Base-by-base conservation (phyloP, 2,888 invertebrate species). In the Caenorhabditis japonica region DNA sequence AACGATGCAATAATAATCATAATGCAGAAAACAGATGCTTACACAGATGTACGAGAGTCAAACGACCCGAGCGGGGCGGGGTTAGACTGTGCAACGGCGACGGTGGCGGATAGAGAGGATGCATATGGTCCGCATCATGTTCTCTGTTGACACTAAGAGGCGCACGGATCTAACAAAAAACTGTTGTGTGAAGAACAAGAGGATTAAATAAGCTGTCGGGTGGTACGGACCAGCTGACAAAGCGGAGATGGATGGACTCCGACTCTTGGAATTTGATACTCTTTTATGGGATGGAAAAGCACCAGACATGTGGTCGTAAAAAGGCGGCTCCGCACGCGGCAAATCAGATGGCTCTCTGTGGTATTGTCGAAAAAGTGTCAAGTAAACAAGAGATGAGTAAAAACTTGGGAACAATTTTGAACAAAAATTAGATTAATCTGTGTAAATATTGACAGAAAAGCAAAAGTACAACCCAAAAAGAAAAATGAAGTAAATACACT, bases 21-120 rank as follows among this genome's bases (percentile, higher is more conserved):
- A 56, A 70, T 70, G 61, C 51, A 58, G 52, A 27, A 58, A 62
- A 62, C 71, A 71, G 71, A 71, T 71, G 71, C 71, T 71, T 44
- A 71, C 62, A 71, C 71, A 71, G 71, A 71, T 71, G 71, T 58
- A 71, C 60, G 56, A 19, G 55, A 55, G 59, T 47, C 60, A 55
- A 60, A 49, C 49, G 58, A 36, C 27, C 49, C 27, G 44, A 41
- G 59, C 30, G 44, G 41, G 55, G 55, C 39, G 55, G 38, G 41
- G 27, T 19, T 13, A 39, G 34, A 68, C 58, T 43, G 66, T 58
- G 51, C 38, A 34, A 34, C 15, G 44, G 19, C 30, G 60, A 39
- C 34, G 13, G 33, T 27, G 13, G 13, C 30, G 44, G 39, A n/a
- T n/a, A n/a, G n/a, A n/a, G n/a, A n/a, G n/a, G n/a, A n/a, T 56